Conservation (phyloP, 2,113 vertebrate species). For the Notothenia rossii region DNA sequence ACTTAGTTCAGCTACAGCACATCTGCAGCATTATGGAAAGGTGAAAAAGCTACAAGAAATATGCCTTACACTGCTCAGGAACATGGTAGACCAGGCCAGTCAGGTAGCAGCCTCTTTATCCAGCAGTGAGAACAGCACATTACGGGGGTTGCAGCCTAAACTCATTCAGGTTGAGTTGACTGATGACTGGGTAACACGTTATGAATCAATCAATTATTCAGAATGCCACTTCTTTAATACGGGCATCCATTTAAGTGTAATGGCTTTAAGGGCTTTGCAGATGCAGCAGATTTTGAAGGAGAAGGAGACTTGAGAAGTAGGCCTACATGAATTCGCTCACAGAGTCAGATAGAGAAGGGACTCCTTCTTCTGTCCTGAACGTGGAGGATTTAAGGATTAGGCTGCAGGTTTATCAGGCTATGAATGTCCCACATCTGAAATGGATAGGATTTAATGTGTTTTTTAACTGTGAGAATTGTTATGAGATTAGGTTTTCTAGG, state of each 20-base stretch:
- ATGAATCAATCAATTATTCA: slow-evolving; percentile 68
- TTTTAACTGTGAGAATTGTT: slow-evolving; percentile 29
- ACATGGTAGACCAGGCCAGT: slow-evolving; percentile 17
- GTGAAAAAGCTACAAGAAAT: not conserved
- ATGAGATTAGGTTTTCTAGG: slow-evolving; percentile 14
- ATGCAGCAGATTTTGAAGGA: slow-evolving; percentile 54
- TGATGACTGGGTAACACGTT: slow-evolving; percentile 56
- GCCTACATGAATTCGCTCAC: slow-evolving; percentile 38
- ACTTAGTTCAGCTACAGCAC: not conserved
- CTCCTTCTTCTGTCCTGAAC: slow-evolving; percentile 16
- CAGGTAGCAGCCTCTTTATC: slow-evolving; percentile 44
- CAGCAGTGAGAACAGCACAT: slow-evolving; percentile 29
- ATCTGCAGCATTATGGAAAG: slow-evolving; percentile 1
- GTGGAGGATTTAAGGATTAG: slow-evolving; percentile 41
- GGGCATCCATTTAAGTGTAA: slow-evolving; percentile 35
- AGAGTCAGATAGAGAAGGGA: slow-evolving; percentile 18
- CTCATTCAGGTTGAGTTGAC: slow-evolving; percentile 38
- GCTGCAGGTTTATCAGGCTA: slow-evolving; percentile 42
- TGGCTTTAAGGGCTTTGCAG: slow-evolving; percentile 52
- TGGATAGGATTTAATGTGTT: slow-evolving; percentile 31
- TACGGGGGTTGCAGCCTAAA: slow-evolving; percentile 40
- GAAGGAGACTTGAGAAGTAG: slow-evolving; percentile 36
- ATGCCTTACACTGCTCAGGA: not conserved
- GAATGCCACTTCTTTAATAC: slow-evolving; percentile 52
- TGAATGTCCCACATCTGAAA: slow-evolving; percentile 28